Conservation (phyloP, 2,113 vertebrate species). For the Osmerus eperlanus region DNA sequence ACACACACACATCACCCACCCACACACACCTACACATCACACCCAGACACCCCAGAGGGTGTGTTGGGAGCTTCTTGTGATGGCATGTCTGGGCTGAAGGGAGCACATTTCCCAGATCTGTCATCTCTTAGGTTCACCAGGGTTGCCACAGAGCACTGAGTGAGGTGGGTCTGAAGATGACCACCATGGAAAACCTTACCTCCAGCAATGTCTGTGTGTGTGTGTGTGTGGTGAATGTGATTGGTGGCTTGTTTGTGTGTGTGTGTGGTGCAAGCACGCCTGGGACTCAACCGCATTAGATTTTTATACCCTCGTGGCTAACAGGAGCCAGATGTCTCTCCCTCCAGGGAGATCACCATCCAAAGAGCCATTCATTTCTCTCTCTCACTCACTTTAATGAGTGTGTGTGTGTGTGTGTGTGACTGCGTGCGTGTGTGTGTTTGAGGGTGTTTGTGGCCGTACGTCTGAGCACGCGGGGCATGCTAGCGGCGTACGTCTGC, state of each 20-base stretch:
- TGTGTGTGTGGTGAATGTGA: slow-evolving; percentile 30
- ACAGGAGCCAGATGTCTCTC: slow-evolving; percentile 69
- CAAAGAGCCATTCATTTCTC: slow-evolving; percentile 54
- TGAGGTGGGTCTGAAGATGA: slow-evolving; percentile 49
- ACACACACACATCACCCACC: no score
- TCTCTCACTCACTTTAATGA: slow-evolving; percentile 53
- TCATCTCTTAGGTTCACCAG: slow-evolving; percentile 43
- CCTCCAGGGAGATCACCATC: slow-evolving; percentile 50
- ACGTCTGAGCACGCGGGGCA: background rate
- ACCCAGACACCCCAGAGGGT: no score
- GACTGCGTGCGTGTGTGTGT: slow-evolving; percentile 6
- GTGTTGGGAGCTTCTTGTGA: no score
- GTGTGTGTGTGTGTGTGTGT: slow-evolving; percentile 33
- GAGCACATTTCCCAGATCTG: slow-evolving; percentile 50
- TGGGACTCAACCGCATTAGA: slow-evolving; percentile 57
- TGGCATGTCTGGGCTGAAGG: background rate
- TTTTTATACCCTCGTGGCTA: slow-evolving; percentile 67
- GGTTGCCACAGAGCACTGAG: slow-evolving; percentile 28
- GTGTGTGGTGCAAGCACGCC: slow-evolving; percentile 44
- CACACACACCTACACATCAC: no score
- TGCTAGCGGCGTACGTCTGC: background rate
- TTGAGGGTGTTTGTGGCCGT: background rate
- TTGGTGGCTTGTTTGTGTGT: slow-evolving; percentile 2
- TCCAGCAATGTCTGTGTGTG: slow-evolving; percentile 49
- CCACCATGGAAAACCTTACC: slow-evolving; percentile 59